Evolutionary conservation across 2,888 invertebrate genomes (phyloP).

Genomic region (Cepaea hortensis): DNA sequence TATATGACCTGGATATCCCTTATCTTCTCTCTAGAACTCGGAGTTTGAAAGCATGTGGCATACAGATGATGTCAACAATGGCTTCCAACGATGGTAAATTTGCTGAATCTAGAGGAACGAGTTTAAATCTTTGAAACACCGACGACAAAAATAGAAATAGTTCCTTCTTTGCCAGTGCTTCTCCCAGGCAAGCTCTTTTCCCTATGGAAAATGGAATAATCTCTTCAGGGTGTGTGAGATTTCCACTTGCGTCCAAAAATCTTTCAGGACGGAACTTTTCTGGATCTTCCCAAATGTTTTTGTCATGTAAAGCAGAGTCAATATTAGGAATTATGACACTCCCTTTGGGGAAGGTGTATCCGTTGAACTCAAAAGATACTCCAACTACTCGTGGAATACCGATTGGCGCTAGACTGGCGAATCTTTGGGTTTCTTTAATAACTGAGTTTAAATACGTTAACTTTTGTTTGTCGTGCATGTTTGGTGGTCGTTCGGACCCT

Average conservation of each 20-base stretch:
- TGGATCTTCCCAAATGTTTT: constrained; percentile 38
- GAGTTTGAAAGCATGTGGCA: background rate
- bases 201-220: constrained; percentile 29
- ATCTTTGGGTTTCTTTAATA: constrained; percentile 26
- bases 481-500: constrained; percentile 22
- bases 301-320: constrained; percentile 26
- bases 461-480: constrained; percentile 15
- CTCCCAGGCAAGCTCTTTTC: constrained; percentile 42
- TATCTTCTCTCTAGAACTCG: constrained; percentile 5
- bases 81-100: background rate
- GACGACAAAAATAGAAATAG: constrained; percentile 46
- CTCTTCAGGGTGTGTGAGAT: background rate
- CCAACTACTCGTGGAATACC: constrained; percentile 17
- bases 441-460: constrained; percentile 1
- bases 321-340: background rate
- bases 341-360: constrained; percentile 25
- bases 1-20: too few relatives aligned
- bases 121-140: constrained; percentile 43
- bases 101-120: background rate
- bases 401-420: constrained; percentile 39
- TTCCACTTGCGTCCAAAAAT: background rate
- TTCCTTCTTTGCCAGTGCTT: constrained; percentile 41
- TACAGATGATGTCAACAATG: background rate
- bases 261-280: background rate
- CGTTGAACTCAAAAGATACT: background rate